Percentiles rank a stretch among this genome's conserved stretches.
These are phyloP conservation scores for Ochropleura plecta DNA, from an alignment of 2,888 invertebrate genomes.

Conservation along the genomic window DNA sequence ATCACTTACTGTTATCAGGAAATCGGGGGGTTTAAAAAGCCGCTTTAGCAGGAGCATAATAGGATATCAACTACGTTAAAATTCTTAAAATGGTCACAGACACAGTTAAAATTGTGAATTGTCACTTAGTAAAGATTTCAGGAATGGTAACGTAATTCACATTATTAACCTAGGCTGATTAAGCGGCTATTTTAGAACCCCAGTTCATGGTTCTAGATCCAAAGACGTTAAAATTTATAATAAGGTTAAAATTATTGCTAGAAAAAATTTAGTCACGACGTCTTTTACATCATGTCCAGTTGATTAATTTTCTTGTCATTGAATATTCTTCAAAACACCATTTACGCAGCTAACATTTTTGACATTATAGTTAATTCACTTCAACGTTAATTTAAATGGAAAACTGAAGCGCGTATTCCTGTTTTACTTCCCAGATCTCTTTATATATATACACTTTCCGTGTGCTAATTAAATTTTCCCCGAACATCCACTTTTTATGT, in stretches of 20 bases:
- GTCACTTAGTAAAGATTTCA: no score
- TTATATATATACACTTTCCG: not conserved
- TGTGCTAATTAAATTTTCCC: slow-evolving; percentile 28
- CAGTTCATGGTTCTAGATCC: not conserved
- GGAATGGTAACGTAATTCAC: no score
- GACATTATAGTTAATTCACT: not conserved
- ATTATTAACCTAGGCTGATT: no score
- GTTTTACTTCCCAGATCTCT: slow-evolving; percentile 1
- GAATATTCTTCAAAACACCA: no score
- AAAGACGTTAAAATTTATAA: not conserved
- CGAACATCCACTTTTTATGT: slow-evolving; percentile 28
- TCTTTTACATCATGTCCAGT: not conserved
- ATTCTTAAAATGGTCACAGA: no score
- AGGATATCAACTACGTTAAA: no score
- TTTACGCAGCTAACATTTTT: not conserved
- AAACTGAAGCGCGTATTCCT: slow-evolving; percentile 5
- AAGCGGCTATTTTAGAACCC: no score
- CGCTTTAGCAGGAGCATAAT: no score
- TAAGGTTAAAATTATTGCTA: not conserved
- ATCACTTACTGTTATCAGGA: not conserved
- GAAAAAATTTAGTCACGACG: not conserved
- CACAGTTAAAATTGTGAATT: no score
- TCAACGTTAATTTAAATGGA: not conserved
- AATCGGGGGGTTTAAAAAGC: not conserved
- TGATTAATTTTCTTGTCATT: not conserved